Evolutionary conservation across 2,888 invertebrate species (phyloP).

Genomic region (Ypsolopha scabrella): DNA sequence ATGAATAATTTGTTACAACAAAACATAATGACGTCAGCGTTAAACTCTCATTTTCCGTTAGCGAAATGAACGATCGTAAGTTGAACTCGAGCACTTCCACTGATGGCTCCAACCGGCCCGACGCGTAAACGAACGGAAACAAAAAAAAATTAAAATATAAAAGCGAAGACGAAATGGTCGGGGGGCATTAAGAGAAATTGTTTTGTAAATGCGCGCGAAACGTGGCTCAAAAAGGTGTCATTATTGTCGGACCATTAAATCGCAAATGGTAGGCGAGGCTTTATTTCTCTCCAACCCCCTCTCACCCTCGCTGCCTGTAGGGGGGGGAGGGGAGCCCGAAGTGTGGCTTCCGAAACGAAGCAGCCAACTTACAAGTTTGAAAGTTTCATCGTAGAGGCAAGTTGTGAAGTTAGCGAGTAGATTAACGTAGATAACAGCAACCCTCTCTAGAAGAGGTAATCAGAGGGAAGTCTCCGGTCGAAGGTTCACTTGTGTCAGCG

Average conservation of each 20-base stretch:
- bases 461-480: too few relatives aligned
- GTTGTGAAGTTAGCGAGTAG: neutral
- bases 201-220: constrained; percentile 19
- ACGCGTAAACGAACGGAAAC: neutral
- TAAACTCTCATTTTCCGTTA: too few relatives aligned
- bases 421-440: neutral
- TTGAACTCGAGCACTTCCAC: too few relatives aligned
- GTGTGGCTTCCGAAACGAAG: neutral
- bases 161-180: constrained; percentile 14
- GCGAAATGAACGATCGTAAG: too few relatives aligned
- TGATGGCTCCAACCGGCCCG: too few relatives aligned
- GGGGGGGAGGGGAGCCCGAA: neutral
- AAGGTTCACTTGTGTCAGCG: too few relatives aligned
- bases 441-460: neutral
- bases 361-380: neutral
- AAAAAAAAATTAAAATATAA: constrained; percentile 3
- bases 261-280: constrained; percentile 1
- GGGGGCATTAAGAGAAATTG: constrained; percentile 21
- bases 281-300: too few relatives aligned
- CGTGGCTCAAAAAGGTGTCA: constrained; percentile 3
- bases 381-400: neutral
- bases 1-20: too few relatives aligned
- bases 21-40: too few relatives aligned
- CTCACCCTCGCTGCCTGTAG: neutral
- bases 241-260: constrained; percentile 11